Conservation (phyloP, 2,797 vertebrate genomes). For the Lepilemur ruficaudatus region DNA sequence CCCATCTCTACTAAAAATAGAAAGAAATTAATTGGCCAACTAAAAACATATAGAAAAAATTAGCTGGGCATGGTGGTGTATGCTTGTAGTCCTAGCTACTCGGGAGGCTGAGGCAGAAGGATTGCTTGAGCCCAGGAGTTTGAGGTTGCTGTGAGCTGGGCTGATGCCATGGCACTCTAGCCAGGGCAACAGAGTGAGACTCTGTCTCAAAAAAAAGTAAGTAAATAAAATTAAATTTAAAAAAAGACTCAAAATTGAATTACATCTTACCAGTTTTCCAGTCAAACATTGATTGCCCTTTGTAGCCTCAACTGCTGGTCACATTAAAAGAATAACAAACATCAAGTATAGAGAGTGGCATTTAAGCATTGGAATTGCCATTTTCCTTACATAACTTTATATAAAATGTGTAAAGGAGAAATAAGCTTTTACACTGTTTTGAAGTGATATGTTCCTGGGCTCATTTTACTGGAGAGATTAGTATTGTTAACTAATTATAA, state of each 20-base stretch:
- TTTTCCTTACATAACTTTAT: neutral
- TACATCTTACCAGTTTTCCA: neutral
- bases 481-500: neutral
- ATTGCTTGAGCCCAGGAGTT: too few relatives aligned
- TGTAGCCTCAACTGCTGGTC: neutral
- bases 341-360: neutral
- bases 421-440: neutral
- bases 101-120: too few relatives aligned
- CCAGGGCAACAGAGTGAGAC: too few relatives aligned
- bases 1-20: too few relatives aligned
- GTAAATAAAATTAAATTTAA: too few relatives aligned
- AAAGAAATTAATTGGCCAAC: too few relatives aligned
- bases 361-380: neutral
- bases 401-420: neutral
- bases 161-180: too few relatives aligned
- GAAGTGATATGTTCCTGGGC: neutral
- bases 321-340: neutral
- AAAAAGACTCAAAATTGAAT: neutral
- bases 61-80: too few relatives aligned
- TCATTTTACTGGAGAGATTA: neutral
- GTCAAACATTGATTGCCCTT: neutral
- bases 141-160: too few relatives aligned
- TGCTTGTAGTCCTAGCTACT: too few relatives aligned
- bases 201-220: too few relatives aligned
- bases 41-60: too few relatives aligned